Evolutionary conservation across 2,113 vertebrate genomes (phyloP).

Genomic region (Brachypodius melanocephalos): DNA sequence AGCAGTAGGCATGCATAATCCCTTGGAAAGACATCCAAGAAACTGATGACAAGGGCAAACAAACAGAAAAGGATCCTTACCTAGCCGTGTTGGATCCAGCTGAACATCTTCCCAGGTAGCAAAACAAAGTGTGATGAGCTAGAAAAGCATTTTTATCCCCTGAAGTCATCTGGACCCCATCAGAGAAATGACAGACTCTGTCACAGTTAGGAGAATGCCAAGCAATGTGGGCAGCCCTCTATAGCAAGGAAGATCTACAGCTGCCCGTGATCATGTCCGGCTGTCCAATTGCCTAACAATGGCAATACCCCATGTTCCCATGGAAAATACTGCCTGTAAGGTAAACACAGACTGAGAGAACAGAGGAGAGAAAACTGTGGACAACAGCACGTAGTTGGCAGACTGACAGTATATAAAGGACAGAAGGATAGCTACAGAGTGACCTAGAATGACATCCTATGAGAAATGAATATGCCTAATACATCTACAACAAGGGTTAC

Average conservation of each 20-base stretch:
- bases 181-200: background rate
- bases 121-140: background rate
- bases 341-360: background rate
- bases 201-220: background rate
- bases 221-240: background rate
- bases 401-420: background rate
- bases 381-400: background rate
- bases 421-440: background rate
- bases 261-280: background rate
- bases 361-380: background rate
- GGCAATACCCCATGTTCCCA: background rate
- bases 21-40: slow-evolving; percentile 43
- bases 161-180: background rate
- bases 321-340: background rate
- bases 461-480: background rate
- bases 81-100: background rate
- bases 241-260: background rate
- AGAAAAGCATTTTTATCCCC: slow-evolving; percentile 13
- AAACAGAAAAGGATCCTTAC: background rate
- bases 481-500: background rate
- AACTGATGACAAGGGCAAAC: background rate
- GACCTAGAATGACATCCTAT: background rate
- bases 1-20: slow-evolving; percentile 43
- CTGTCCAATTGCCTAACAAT: background rate
- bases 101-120: background rate